Conservation (phyloP, 2,113 vertebrate genomes). For the Prochilodus magdalenae region DNA sequence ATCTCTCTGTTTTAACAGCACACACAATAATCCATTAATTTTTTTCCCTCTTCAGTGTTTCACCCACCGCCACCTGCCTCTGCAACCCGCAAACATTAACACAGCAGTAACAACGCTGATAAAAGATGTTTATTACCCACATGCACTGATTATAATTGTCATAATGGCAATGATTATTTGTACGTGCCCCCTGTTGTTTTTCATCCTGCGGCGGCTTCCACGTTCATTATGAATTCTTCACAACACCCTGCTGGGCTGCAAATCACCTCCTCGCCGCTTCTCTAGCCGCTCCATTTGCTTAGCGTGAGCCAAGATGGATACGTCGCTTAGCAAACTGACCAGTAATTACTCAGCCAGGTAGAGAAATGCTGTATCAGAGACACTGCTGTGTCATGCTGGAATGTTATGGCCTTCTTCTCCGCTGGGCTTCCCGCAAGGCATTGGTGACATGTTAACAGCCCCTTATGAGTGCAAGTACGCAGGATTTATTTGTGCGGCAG, state of each 20-base stretch:
- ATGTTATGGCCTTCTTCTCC: background rate
- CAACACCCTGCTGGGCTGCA: constrained; percentile 64
- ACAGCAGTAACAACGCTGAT: constrained; percentile 28
- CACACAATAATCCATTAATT: background rate
- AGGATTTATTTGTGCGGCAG: background rate
- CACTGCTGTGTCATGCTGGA: background rate
- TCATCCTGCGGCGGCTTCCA: constrained; percentile 55
- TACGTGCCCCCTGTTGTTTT: constrained; percentile 26
- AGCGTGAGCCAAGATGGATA: constrained; percentile 45
- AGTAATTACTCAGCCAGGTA: constrained; percentile 72
- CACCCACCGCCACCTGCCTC: constrained; percentile 14
- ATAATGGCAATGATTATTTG: constrained; percentile 48
- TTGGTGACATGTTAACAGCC: background rate
- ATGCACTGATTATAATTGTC: constrained; percentile 52
- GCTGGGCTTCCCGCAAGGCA: background rate
- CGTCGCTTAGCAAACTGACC: constrained; percentile 54
- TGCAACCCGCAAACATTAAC: constrained; percentile 21
- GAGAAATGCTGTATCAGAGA: constrained; percentile 1
- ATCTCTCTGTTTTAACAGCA: background rate
- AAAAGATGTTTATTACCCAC: constrained; percentile 38
- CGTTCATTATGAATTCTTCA: constrained; percentile 70
- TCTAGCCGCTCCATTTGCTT: background rate
- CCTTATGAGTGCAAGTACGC: background rate
- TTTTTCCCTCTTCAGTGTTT: background rate
- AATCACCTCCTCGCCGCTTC: constrained; percentile 68